These are phyloP conservation scores for Nematolebias whitei DNA, from an alignment of 2,113 vertebrate species.

Conservation along the genomic window DNA sequence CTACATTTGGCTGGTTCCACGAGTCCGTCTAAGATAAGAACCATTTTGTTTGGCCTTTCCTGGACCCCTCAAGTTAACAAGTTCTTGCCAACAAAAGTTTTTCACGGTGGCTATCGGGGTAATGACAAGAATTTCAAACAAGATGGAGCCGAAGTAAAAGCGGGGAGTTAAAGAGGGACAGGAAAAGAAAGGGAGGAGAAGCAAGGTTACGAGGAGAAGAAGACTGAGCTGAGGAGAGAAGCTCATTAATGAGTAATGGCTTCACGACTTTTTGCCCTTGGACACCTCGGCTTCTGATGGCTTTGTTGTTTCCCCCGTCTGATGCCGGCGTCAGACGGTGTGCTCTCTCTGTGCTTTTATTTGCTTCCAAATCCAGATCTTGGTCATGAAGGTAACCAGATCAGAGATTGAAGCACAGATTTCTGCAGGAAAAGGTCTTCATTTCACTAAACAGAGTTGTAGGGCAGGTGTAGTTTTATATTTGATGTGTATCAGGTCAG, in stretches of 20 bases:
- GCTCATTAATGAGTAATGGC: slow-evolving; percentile 74
- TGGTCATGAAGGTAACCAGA: background rate
- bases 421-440: background rate
- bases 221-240: slow-evolving; percentile 44
- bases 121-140: slow-evolving; percentile 29
- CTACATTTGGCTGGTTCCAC: slow-evolving; percentile 7
- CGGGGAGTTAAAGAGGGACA: background rate
- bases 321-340: slow-evolving; percentile 13
- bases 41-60: slow-evolving; percentile 46
- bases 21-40: slow-evolving; percentile 44
- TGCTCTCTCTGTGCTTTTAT: background rate
- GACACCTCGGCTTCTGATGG: slow-evolving; percentile 42
- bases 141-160: slow-evolving; percentile 9
- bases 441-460: no score
- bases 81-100: slow-evolving; percentile 48
- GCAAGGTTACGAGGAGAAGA: slow-evolving; percentile 43
- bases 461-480: no score
- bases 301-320: slow-evolving; percentile 56
- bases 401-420: background rate
- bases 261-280: slow-evolving; percentile 51
- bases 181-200: background rate
- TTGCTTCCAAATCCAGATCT: background rate
- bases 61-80: slow-evolving; percentile 42
- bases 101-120: slow-evolving; percentile 17
- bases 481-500: no score